Evolutionary conservation across 2,888 invertebrate genomes (phyloP), one percentile per base, ranked within the genome.

Genomic region (Drosophila melanosoma): DNA sequence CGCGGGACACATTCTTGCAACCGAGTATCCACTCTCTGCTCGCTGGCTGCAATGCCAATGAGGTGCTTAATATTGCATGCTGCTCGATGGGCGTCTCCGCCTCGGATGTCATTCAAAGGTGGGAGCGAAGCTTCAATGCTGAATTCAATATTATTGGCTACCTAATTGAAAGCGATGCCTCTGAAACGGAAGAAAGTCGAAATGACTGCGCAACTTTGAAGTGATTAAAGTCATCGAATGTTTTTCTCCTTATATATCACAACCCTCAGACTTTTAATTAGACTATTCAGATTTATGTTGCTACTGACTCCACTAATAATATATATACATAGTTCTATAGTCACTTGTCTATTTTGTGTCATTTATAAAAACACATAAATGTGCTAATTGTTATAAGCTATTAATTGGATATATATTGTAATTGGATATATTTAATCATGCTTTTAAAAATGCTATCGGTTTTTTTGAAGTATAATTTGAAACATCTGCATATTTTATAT

Each of bases 41-140:
- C 7, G 83, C 89, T 11, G 86, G 90, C n/a, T 79, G 81, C 63
- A 62, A 86, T 79, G 86, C 86, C 66, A 88, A 88, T 59, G 57
- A 79, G 10, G 69, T 87, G 20, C 69, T 86, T 0, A 54, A 20
- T 17, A 76, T 82, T 54, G 74, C 88, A 26, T 82, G 73, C 32
- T 45, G 26, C 12, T 77, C 49, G 0, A 81, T 88, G 75, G 81
- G 77, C 12, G 45, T 88, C 1, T 58, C 58, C 15, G 40, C 64
- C 20, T 32, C 42, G 0, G 69, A 85, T 36, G 8, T 69, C 7
- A 52, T 86, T 1, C 51, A 69, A 15, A 65, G 73, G 4, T 90
- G 83, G 86, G 86, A 87, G 33, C 67, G 56, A 32, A 74, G 83
- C n/a, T 67, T 87, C 0, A 81, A 60, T 26, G 86, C 86, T 35